Percentiles rank a stretch among this genome's conserved stretches.
phyloP scores from a whole-genome alignment of 2,797 vertebrate species.

The Eulemur albifrons region DNA sequence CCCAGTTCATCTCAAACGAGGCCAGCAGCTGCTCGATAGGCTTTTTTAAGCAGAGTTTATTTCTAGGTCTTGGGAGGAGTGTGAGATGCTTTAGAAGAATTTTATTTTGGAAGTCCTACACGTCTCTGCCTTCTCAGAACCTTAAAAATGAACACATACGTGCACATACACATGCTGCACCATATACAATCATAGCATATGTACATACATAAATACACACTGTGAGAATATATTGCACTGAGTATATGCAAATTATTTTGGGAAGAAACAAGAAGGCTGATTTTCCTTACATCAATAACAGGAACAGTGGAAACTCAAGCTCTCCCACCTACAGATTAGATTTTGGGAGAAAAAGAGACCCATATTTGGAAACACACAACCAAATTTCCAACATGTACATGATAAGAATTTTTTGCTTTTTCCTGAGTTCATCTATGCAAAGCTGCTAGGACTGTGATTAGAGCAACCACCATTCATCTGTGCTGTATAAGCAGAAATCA shows the following conservation, averaged over 20 bases:
- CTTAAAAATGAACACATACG: conserved; percentile 2
- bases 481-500: neutral
- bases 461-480: neutral
- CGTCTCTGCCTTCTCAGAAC: conserved; percentile 36
- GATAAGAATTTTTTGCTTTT: neutral
- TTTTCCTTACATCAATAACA: neutral
- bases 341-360: neutral
- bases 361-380: neutral
- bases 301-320: neutral
- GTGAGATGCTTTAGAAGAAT: conserved; percentile 41
- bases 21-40: conserved; percentile 52
- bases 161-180: neutral
- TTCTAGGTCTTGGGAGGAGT: conserved; percentile 54
- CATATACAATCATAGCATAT: neutral
- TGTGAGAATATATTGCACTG: neutral
- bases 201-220: neutral
- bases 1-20: conserved; percentile 56
- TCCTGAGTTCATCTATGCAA: neutral
- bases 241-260: neutral
- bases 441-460: neutral
- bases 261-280: neutral
- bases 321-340: neutral
- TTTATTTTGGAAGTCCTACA: conserved; percentile 67
- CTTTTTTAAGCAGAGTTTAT: conserved; percentile 76
- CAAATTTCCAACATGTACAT: neutral